Conservation (phyloP, 2,113 vertebrate species). For the Neogale vison region DNA sequence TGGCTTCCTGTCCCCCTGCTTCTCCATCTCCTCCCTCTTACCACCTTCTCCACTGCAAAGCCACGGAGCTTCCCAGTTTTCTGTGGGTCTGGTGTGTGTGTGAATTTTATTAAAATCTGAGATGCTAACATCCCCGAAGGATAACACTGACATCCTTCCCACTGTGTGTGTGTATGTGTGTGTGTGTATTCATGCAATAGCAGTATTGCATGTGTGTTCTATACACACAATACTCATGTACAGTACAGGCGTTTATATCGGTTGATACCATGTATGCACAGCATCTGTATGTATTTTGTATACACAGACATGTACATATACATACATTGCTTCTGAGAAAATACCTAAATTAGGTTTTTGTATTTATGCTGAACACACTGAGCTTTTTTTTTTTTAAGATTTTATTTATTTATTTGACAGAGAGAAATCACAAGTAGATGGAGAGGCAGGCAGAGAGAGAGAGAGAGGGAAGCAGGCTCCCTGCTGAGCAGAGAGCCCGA, state of each 20-base stretch:
- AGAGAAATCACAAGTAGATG: no score
- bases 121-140: background rate
- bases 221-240: accelerated
- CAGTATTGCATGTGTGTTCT: background rate
- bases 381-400: no score
- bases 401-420: no score
- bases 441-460: no score
- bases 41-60: background rate
- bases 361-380: background rate
- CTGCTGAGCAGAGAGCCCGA: no score
- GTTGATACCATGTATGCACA: background rate
- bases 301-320: background rate
- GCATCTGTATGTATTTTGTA: background rate
- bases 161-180: background rate
- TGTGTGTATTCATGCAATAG: background rate
- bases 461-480: no score
- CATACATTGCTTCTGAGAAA: background rate
- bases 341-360: background rate
- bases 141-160: background rate
- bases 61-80: background rate
- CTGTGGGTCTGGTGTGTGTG: background rate
- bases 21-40: accelerated
- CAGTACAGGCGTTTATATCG: background rate
- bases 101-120: background rate
- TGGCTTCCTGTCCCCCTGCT: background rate